Base-by-base conservation (phyloP, 92 coral and sea anemone species). In the Desmophyllum pertusum region DNA sequence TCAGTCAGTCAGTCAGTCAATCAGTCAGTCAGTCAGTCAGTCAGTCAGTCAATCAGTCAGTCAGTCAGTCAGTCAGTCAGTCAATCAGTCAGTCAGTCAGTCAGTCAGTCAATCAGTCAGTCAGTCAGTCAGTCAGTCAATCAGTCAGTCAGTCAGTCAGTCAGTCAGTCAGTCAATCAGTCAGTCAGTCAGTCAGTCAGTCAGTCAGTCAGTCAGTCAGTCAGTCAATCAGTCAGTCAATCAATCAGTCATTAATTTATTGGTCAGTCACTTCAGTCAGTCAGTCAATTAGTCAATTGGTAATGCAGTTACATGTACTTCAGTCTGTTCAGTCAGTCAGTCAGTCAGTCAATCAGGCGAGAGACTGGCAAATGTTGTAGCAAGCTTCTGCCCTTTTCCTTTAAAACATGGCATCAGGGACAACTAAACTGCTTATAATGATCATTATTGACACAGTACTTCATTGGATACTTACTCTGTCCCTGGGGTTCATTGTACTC, bases 401-500 rank as follows among this genome's bases (percentile, higher is more conserved):
- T n/a, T n/a, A n/a, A n/a, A n/a, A n/a, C n/a, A n/a, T n/a, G n/a
- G n/a, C n/a, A n/a, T n/a, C n/a, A n/a, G n/a, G n/a, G n/a, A n/a
- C n/a, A n/a, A n/a, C n/a, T n/a, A n/a, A n/a, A n/a, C n/a, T n/a
- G n/a, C n/a, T n/a, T n/a, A n/a, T n/a, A n/a, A n/a, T n/a, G n/a
- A n/a, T n/a, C n/a, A n/a, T n/a, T n/a, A n/a, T n/a, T n/a, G n/a
- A n/a, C n/a, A n/a, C n/a, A n/a, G 19, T 48, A 48, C 53, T 10
- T 15, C 2, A 48, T 15, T 11, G 21, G 1, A 48, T 50, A 55
- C 85, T 81, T 80, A 90, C 94, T 91, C 88, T 65, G 52, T 90
- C 94, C n/a, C 88, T 62, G 18, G 94, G 91, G 40, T 90, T 87
- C 91, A 87, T 66, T 40, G 94, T 81, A 31, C 66, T 75, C 36